Evolutionary conservation across 2,113 vertebrate species (phyloP).

Genomic region (Petaurus breviceps): DNA sequence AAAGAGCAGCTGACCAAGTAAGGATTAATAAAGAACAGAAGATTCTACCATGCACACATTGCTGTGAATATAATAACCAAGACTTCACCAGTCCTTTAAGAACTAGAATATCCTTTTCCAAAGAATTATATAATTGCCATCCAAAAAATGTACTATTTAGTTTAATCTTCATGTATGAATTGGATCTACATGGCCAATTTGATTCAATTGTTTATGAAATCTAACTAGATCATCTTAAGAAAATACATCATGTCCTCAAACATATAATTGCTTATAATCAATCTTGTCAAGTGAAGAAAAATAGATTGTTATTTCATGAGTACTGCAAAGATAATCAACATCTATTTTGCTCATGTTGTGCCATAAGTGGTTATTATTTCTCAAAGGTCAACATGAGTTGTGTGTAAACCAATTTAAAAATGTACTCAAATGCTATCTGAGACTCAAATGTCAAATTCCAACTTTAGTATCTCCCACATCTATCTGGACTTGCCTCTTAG

Average conservation of each 20-base stretch:
- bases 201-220: background rate
- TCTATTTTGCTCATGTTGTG: background rate
- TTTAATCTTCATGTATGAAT: background rate
- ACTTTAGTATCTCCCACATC: background rate
- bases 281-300: background rate
- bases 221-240: constrained; percentile 14
- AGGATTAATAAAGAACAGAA: background rate
- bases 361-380: background rate
- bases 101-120: background rate
- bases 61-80: background rate
- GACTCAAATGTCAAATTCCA: background rate
- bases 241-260: background rate
- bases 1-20: background rate
- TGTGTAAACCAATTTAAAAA: background rate
- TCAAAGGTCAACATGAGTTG: background rate
- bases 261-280: background rate
- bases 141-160: background rate
- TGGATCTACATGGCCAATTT: background rate
- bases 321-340: background rate
- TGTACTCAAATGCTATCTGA: background rate
- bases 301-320: background rate
- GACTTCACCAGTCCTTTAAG: background rate
- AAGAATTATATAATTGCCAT: background rate
- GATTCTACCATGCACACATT: background rate
- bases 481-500: background rate